Percentiles rank a stretch among this genome's conserved stretches.
phyloP scores from a whole-genome alignment of 2,797 vertebrate genomes.

The Bryconaethiops microstoma region DNA sequence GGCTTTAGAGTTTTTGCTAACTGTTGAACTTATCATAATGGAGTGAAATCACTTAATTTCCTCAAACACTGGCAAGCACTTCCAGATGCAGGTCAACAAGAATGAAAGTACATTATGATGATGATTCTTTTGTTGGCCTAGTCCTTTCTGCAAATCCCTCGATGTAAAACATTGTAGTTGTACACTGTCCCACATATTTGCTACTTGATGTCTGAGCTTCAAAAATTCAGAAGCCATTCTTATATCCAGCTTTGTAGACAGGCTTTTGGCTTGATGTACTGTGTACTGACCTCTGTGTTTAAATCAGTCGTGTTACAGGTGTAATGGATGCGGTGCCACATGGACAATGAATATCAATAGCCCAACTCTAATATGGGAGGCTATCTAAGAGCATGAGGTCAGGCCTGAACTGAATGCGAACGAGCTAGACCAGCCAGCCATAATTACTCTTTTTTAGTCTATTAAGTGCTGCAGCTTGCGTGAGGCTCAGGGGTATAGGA shows the following conservation, averaged over 20 bases:
- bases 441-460: conserved; percentile 89
- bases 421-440: conserved; percentile 83
- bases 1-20: conserved; percentile 13
- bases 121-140: neutral
- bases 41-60: conserved; percentile 23
- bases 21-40: conserved; percentile 32
- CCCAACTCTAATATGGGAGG: conserved; percentile 42
- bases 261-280: conserved; percentile 38
- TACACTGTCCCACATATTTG: neutral
- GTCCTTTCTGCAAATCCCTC: neutral
- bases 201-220: too few species aligned
- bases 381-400: conserved; percentile 85
- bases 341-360: conserved; percentile 52
- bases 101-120: neutral
- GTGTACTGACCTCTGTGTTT: conserved; percentile 45
- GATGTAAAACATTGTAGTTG: too few species aligned
- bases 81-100: neutral
- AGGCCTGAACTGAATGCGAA: conserved; percentile 73
- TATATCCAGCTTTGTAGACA: neutral
- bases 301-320: conserved; percentile 51
- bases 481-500: conserved; percentile 85
- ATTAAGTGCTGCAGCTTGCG: conserved; percentile 86
- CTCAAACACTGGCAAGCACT: conserved; percentile 16
- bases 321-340: conserved; percentile 51
- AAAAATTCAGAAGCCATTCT: conserved; percentile 21